Percentiles rank a stretch among this genome's conserved stretches.
Conservation (phyloP, 2,113 vertebrate genomes). For the Chrysochloris asiatica region DNA sequence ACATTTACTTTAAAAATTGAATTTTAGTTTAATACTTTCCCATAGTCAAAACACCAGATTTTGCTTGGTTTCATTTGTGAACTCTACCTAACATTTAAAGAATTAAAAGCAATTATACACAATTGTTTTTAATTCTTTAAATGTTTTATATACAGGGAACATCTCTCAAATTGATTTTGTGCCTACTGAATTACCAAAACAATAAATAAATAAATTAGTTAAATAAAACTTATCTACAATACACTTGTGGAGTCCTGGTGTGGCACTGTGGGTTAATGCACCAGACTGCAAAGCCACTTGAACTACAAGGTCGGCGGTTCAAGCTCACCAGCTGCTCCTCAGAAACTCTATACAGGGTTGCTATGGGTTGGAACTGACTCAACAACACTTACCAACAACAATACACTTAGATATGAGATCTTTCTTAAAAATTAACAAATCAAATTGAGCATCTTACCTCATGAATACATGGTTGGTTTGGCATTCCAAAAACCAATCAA, state of each 20-base stretch:
- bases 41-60: background rate
- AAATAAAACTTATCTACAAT: no score
- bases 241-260: no score
- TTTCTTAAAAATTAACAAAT: background rate
- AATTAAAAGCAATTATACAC: background rate
- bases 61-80: background rate
- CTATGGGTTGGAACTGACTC: no score
- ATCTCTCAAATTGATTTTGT: background rate
- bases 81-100: background rate
- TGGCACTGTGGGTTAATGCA: no score
- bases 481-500: background rate
- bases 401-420: background rate
- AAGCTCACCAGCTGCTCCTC: no score
- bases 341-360: no score
- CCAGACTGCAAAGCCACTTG: no score
- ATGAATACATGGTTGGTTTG: background rate
- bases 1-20: background rate
- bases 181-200: background rate
- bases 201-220: background rate
- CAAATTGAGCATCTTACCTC: background rate
- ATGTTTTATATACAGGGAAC: background rate
- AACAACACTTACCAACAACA: no score
- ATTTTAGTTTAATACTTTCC: background rate
- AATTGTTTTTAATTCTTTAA: no score
- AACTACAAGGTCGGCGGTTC: no score